phyloP scores from a whole-genome alignment of 2,888 invertebrate genomes.

The Salticus scenicus region DNA sequence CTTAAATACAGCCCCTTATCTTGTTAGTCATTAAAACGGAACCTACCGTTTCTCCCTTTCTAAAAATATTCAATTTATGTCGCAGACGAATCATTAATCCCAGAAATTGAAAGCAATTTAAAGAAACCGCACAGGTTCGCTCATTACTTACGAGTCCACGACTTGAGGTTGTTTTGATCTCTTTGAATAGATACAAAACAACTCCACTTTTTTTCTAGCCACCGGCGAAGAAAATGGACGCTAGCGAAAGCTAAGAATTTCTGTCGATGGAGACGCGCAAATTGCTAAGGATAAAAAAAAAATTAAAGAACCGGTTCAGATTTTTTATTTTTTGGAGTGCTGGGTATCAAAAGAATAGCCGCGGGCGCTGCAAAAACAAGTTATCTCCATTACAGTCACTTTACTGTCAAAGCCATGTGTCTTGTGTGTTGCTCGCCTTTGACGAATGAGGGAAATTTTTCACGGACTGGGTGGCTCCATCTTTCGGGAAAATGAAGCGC shows the following conservation, averaged over 20 bases:
- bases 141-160: too few relatives aligned
- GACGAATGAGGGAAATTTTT: constrained; percentile 32
- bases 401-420: constrained; percentile 70
- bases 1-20: too few relatives aligned
- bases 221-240: not conserved
- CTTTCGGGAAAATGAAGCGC: constrained; percentile 13
- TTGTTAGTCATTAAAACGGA: too few relatives aligned
- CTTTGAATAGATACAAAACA: not conserved
- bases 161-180: too few relatives aligned
- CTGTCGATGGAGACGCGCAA: constrained; percentile 50
- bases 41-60: too few relatives aligned
- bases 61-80: too few relatives aligned
- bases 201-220: not conserved
- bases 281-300: constrained; percentile 56
- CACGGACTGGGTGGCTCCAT: constrained; percentile 29
- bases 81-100: too few relatives aligned
- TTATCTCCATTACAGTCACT: constrained; percentile 70
- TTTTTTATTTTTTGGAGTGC: constrained; percentile 55
- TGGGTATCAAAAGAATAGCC: constrained; percentile 66
- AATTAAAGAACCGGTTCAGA: constrained; percentile 64
- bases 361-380: constrained; percentile 61
- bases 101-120: too few relatives aligned
- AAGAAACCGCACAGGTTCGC: too few relatives aligned
- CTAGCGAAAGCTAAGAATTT: constrained; percentile 24
- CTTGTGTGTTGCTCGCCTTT: constrained; percentile 58